Evolutionary conservation across 2,797 vertebrate genomes (phyloP).

Genomic region (Botia kubotai): DNA sequence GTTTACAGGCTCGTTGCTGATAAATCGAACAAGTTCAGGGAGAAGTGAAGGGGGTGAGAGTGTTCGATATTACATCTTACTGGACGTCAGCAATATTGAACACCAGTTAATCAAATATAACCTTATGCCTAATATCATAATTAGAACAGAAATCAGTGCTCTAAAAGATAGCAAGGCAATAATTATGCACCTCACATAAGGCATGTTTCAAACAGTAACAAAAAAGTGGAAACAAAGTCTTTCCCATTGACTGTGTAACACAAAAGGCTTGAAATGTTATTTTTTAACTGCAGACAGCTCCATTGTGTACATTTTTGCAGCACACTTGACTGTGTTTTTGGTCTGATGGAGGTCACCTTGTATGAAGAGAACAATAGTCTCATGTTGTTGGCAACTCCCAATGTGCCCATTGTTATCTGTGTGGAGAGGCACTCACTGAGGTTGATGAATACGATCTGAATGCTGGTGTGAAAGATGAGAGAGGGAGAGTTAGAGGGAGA

Average conservation of each 20-base stretch:
- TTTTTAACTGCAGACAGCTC: slow-evolving; percentile 1
- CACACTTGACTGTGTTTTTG: slow-evolving; percentile 22
- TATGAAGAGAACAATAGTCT: slow-evolving; percentile 45
- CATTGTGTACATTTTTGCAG: slow-evolving; percentile 21
- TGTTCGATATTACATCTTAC: slow-evolving; percentile 40
- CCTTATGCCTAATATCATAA: slow-evolving; percentile 42
- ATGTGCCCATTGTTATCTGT: slow-evolving; percentile 57
- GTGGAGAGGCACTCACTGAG: slow-evolving; percentile 53
- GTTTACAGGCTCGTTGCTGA: slow-evolving; percentile 27
- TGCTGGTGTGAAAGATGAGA: slow-evolving; percentile 62
- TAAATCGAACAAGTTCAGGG: slow-evolving; percentile 28
- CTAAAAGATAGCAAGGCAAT: background rate
- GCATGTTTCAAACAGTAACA: background rate
- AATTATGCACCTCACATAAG: background rate
- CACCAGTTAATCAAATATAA: slow-evolving; percentile 38
- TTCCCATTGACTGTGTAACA: background rate
- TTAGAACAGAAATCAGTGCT: slow-evolving; percentile 20
- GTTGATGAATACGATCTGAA: slow-evolving; percentile 74
- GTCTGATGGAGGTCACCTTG: slow-evolving; percentile 69
- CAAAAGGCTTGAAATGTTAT: slow-evolving; percentile 2
- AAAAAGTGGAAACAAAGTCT: background rate
- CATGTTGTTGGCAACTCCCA: slow-evolving; percentile 44
- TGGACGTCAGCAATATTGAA: slow-evolving; percentile 37
- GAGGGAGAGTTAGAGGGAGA: slow-evolving; percentile 51
- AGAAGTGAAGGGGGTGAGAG: slow-evolving; percentile 22